Base-by-base conservation (phyloP, 2,888 invertebrate genomes). In the Abrostola triplasia region DNA sequence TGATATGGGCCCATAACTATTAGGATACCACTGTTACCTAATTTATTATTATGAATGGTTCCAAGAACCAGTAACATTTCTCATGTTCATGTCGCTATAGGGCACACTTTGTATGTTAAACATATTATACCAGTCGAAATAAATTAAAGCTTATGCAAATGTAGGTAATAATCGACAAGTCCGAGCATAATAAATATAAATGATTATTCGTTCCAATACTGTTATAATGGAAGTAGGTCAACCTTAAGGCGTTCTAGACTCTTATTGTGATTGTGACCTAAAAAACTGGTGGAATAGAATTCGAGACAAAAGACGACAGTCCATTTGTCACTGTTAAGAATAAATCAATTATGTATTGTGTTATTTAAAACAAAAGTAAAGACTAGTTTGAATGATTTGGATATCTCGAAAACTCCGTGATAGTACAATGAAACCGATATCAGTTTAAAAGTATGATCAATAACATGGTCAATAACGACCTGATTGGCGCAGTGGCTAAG, bases 241-340 rank as follows among this genome's bases (percentile, higher is more conserved):
- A 53, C 44, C 24, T 40, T 54, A 52, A 40, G 50, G 42, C 13
- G 36, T 59, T 73, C 67, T 73, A 76, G 73, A 65, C 67, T 73
- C 58, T 56, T 66, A 64, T 65, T 72, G 55, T 50, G 24, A 55
- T 49, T 36, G 67, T 64, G 74, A 67, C 67, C 76, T 69, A 59
- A 68, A 74, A 47, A 69, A 67, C 72, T 72, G 66, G 50, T 71
- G 55, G 73, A 79, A 80, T 73, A 41, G 48, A 75, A 72, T 63
- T 57, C 53, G 40, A 63, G 40, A 64, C 65, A 50, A 42, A 74
- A 54, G 50, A 53, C 54, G 42, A 58, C 35, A 55, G 49, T 42
- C 10, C 56, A 67, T 70, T 79, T 66, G 56, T 64, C 58, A 67
- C 35, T 12, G 53, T 54, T 59, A 36, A 57, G 55, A 9, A 48